Evolutionary conservation across 1,140 invertebrate genomes (phyloP).

Genomic region (Leptestheria dahalacensis): DNA sequence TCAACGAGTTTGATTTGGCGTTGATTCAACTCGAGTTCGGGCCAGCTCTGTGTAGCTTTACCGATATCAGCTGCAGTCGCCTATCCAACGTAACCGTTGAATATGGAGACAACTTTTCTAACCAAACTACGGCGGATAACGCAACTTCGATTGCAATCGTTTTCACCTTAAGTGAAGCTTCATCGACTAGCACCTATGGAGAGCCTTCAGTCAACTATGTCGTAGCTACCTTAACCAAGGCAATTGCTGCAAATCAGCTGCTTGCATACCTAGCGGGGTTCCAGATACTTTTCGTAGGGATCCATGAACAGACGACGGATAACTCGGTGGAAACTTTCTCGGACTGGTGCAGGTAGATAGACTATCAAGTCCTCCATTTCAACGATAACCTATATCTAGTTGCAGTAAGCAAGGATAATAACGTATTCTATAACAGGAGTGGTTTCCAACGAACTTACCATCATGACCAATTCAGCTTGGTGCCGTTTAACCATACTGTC

Average conservation of each 20-base stretch:
- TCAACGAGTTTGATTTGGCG: not conserved
- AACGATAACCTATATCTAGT: too few relatives aligned
- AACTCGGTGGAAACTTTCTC: slow-evolving; percentile 1
- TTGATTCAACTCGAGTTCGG: not conserved
- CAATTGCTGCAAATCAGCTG: slow-evolving; percentile 6
- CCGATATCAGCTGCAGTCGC: not conserved
- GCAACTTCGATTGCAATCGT: not conserved
- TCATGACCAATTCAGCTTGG: not conserved
- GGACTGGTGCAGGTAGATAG: slow-evolving; percentile 13
- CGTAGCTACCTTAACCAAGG: slow-evolving; percentile 1
- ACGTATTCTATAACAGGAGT: too few relatives aligned
- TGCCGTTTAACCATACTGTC: not conserved
- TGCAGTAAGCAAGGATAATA: too few relatives aligned
- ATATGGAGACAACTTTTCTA: not conserved
- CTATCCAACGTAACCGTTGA: not conserved
- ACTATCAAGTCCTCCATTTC: not conserved
- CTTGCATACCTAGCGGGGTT: not conserved
- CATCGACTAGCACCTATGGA: not conserved
- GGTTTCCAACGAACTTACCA: not conserved
- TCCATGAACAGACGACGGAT: slow-evolving; percentile 7
- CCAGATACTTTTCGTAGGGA: not conserved
- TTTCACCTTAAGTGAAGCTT: slow-evolving; percentile 1
- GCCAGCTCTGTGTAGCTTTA: not conserved
- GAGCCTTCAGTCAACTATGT: slow-evolving; percentile 1
- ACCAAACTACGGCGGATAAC: not conserved